Percentiles rank a stretch among this genome's conserved stretches.
Conservation (phyloP, 64 coral and sea anemone genomes). For the Montipora capricornis region DNA sequence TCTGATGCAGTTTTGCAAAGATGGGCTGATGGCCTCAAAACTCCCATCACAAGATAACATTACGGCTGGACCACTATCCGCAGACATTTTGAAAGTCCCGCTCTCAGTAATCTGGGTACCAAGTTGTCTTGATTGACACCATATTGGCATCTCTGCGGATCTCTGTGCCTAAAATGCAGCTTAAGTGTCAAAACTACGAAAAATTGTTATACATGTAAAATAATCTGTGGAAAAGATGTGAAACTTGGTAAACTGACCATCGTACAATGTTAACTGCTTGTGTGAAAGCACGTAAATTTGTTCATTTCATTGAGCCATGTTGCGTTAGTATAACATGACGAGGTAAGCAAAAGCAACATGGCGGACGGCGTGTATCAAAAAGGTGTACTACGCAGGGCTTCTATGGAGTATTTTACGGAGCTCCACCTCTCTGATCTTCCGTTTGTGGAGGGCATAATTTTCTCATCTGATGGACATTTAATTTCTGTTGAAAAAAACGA, state of each 20-base stretch:
- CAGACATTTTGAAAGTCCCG: slow-evolving; percentile 88
- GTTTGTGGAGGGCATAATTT: slow-evolving; percentile 13
- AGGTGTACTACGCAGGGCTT: slow-evolving; percentile 18
- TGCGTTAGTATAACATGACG: not conserved
- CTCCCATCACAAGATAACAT: not conserved
- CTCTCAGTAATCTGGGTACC: not conserved
- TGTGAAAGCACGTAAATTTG: no score
- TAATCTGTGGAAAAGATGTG: no score
- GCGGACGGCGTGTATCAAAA: slow-evolving; percentile 3
- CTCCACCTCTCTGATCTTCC: not conserved
- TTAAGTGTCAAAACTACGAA: no score
- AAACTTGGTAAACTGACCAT: no score
- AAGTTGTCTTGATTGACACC: not conserved
- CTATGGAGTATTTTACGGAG: not conserved
- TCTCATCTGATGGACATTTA: not conserved
- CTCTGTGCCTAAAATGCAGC: no score
- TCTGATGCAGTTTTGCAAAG: slow-evolving; percentile 85
- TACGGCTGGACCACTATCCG: not conserved
- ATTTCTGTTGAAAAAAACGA: not conserved
- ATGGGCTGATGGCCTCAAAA: slow-evolving; percentile 57
- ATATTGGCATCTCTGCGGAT: no score
- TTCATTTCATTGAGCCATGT: not conserved
- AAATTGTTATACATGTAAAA: no score
- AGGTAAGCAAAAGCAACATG: not conserved
- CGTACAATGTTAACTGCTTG: no score